Evolutionary conservation across 2,888 invertebrate species (phyloP).

Genomic region (Habrosyne pyritoides): DNA sequence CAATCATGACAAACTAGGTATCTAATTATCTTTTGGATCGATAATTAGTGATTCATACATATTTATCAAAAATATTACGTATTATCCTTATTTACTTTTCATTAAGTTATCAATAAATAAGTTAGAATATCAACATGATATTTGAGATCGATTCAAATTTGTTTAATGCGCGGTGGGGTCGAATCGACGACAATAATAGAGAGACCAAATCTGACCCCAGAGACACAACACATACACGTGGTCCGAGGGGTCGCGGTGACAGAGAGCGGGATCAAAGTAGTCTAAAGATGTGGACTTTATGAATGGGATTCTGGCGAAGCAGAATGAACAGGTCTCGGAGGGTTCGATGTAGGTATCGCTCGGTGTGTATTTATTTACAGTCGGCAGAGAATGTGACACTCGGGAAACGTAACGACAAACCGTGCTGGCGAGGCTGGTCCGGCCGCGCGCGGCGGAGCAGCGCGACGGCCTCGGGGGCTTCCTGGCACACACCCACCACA

Average conservation of each 20-base stretch:
- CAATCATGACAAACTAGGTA: constrained; percentile 1
- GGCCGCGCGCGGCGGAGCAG: not conserved
- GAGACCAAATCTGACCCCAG: constrained; percentile 40
- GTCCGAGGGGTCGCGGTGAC: constrained; percentile 29
- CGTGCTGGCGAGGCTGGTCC: not conserved
- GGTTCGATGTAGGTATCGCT: not conserved
- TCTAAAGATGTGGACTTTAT: constrained; percentile 14
- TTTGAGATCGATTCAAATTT: constrained; percentile 29
- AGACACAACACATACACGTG: constrained; percentile 24
- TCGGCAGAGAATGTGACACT: not conserved
- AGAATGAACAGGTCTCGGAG: not conserved
- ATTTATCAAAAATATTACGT: constrained; percentile 1
- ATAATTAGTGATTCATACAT: constrained; percentile 3
- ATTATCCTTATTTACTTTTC: not conserved
- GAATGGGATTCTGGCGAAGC: constrained; percentile 6
- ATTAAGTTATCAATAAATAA: not conserved
- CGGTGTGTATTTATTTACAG: not conserved
- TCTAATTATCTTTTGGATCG: constrained; percentile 2
- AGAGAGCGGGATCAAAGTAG: constrained; percentile 31
- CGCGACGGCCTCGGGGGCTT: not conserved
- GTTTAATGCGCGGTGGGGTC: constrained; percentile 33
- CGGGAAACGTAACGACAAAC: not conserved
- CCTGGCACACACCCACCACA: constrained; percentile 9
- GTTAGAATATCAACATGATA: not conserved
- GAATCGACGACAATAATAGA: constrained; percentile 39